Base-by-base conservation (phyloP, 2,888 invertebrate species). In the Charanyca ferruginea region DNA sequence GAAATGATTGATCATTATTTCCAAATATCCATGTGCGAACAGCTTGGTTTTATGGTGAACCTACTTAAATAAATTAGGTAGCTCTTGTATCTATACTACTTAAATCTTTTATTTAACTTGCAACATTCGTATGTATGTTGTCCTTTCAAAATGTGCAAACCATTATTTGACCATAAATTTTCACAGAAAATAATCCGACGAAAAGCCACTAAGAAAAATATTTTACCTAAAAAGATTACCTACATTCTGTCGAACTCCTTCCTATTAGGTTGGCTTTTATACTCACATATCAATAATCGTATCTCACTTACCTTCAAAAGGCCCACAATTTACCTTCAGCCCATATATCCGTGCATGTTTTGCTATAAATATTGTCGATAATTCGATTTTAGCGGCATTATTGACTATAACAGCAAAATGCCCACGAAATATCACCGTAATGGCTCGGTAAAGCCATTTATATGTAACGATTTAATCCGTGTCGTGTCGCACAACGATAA, bases 371-470 rank as follows among this genome's bases (percentile, higher is more conserved):
- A 78, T 78, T 48, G 35, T 41, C 52, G 71, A 68, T 81, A 79
- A 81, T 83, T 83, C 72, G 79, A 79, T 83, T 83, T 81, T 73
- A 83, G 73, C 70, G 42, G 20, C 72, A 62, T 73, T 76, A 79
- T 83, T 74, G 77, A 79, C 57, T 83, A 67, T 73, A 81, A 73
- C 70, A 78, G 61, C 62, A 28, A 65, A 73, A 83, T 71, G 71
- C 23, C 69, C 66, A 60, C 81, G 69, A 74, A 79, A 81, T 79
- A 77, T 75, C 51, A 53, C 18, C 66, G 18, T 83, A 82, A 83
- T 82, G 71, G 77, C 52, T 62, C 66, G 64, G 67, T 58, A 55
- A 47, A 71, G 70, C 67, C 77, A 81, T 82, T 83, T 81, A 68
- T 81, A 64, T 64, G 66, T 76, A 77, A 81, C 79, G 73, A 74